A percentile compares a stretch with the other conserved stretches of the same genome.
phyloP scores from a whole-genome alignment of 1,140 invertebrate species.

The Capitella teleta region DNA sequence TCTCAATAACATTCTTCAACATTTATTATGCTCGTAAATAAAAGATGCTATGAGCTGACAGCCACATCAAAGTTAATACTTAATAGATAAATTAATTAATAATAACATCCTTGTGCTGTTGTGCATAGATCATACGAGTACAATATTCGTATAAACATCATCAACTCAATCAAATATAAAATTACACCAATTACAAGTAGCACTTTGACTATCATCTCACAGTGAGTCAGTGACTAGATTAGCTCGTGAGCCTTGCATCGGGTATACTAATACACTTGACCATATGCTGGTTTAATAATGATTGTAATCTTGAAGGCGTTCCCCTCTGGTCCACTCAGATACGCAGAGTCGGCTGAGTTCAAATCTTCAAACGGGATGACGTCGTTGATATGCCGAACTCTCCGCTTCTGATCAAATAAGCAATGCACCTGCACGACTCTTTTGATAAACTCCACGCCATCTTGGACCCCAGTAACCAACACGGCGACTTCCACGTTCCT shows the following conservation, averaged over 20 bases:
- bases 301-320: slow-evolving; percentile 44
- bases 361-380: slow-evolving; percentile 68
- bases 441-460: slow-evolving; percentile 64
- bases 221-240: no score
- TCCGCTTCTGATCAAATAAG: slow-evolving; percentile 52
- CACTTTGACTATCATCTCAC: no score
- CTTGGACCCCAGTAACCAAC: slow-evolving; percentile 61
- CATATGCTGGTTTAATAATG: slow-evolving; percentile 24
- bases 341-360: slow-evolving; percentile 33
- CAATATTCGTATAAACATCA: no score
- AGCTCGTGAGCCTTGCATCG: no score
- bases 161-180: no score
- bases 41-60: no score
- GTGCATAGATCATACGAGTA: no score
- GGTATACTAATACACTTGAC: no score
- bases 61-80: background rate
- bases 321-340: slow-evolving; percentile 47
- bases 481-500: slow-evolving; percentile 60
- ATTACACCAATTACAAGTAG: no score
- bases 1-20: no score
- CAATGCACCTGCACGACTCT: slow-evolving; percentile 47
- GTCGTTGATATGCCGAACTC: slow-evolving; percentile 65
- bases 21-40: no score
- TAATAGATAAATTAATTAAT: background rate
- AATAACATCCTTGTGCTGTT: background rate